Evolutionary conservation across 2,888 invertebrate species (phyloP), one percentile per base, ranked within the genome.

Genomic region (Folsomia manolachei): DNA sequence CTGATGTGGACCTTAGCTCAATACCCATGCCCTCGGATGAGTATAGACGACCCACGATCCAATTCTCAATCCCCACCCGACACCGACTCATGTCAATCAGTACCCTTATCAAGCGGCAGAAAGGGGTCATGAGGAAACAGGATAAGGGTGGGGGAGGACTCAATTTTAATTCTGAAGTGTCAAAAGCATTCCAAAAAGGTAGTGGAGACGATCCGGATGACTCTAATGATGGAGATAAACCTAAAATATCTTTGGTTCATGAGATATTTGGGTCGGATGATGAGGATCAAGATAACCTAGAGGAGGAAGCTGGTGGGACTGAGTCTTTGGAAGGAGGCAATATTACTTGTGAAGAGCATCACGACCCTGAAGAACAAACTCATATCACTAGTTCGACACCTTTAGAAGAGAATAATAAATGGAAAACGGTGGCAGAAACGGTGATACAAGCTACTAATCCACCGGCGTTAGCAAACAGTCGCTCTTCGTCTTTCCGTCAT

Each of bases 111-210:
- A 78, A 79, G 64, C 70, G 81, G 1, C 80, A 81, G 27, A 79
- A 78, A 63, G 81, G 81, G n/a, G 77, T 79, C 0, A 68, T 73
- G 60, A 77, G 69, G 27, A 81, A 81, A 51, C 78, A 79, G 19
- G 27, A 62, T 1, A 77, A 72, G 27, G 61, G 69, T 51, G 73
- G 70, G 18, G 69, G 62, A 24, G 74, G 71, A 1, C 39, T 62
- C 23, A 61, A 78, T 67, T 63, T 85, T 9, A 75, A 69, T 61
- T 75, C 79, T 0, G 79, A 80, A 73, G 76, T 80, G 60, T 80
- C 77, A 9, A 79, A 79, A 71, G 77, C 85, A 0, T 87, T 87
- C 76, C 87, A 87, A 71, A 88, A 88, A 56, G 27, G 21, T 2
- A 14, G 14, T 14, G 39, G 39, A 9, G 74, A 71, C 11, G 64